These are phyloP conservation scores for Dermatemys mawii DNA, from an alignment of 2,113 vertebrate genomes.

Conservation along the genomic window DNA sequence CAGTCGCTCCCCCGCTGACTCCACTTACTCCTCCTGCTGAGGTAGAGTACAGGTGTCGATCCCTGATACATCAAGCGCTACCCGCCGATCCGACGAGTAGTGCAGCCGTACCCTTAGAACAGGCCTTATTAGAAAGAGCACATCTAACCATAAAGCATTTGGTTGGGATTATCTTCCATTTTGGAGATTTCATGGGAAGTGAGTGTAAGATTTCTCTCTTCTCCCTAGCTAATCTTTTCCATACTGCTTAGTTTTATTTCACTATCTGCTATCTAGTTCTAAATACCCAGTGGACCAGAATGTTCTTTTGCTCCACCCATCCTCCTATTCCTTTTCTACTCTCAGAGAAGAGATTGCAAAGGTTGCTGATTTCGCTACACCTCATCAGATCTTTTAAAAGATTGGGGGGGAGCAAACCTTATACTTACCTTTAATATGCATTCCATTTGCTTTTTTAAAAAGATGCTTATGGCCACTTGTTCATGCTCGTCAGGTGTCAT, in stretches of 20 bases:
- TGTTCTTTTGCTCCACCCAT: neutral
- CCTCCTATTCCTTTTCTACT: neutral
- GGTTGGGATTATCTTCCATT: neutral
- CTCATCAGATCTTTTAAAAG: neutral
- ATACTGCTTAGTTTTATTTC: neutral
- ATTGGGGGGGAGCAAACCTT: too few relatives aligned
- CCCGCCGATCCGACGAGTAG: too few relatives aligned
- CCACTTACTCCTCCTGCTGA: too few relatives aligned
- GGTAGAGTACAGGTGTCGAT: too few relatives aligned
- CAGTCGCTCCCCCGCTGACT: too few relatives aligned
- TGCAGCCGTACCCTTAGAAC: too few relatives aligned
- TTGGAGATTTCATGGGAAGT: neutral
- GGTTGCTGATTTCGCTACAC: neutral
- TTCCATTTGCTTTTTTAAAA: neutral
- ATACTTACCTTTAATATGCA: neutral
- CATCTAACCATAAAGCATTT: fast-evolving
- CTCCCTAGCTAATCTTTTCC: neutral
- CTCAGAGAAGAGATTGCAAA: neutral
- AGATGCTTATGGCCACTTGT: neutral
- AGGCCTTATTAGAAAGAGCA: neutral
- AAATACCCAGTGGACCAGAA: neutral
- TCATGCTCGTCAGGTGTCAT: conserved; percentile 7
- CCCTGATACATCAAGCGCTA: too few relatives aligned
- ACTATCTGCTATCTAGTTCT: neutral
- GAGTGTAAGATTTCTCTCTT: neutral